Evolutionary conservation across 2,888 invertebrate genomes (phyloP), one percentile per base, ranked within the genome.

Genomic region (Ophion obscuratus): DNA sequence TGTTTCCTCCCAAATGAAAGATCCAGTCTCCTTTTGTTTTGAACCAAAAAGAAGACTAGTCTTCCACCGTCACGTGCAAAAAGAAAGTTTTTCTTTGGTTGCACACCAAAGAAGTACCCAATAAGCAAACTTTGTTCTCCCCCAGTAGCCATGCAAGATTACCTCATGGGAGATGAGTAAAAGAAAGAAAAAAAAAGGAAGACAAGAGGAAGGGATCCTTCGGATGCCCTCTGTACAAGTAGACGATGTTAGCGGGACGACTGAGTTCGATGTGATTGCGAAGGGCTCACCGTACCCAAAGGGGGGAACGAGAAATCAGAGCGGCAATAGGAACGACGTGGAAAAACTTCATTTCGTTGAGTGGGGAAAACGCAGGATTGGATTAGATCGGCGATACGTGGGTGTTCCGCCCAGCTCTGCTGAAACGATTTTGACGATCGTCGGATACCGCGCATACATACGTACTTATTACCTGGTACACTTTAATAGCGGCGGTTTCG

Each of bases 341-440:
- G 81, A 83, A 88, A 88, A 87, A 88, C 86, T 91, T 90, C 84
- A 88, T 91, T 89, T 86, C 59, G 62, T 47, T 77, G 73, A 81
- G 80, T 80, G 76, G 62, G 24, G 17, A 71, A 53, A 27, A 47
- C 40, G 76, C 66, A 47, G 10, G 62, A 84, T 84, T 75, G 76
- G 71, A 84, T 88, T 87, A 87, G 85, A 84, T 87, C 86, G 81
- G 70, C 80, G 84, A 81, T 44, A 47, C 67, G 61, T 70, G 57
- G 40, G 27, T 31, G 66, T 57, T 40, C 47, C 4, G 74, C 24
- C 24, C 36, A 64, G 59, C 14, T 27, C 14, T 31, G 7, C 36
- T 27, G 68, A 27, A 68, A 57, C 71, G 67, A 70, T 71, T 71
- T 84, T 76, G 53, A 84, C 79, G 64, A 80, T 76, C 70, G 27